Evolutionary conservation across 2,888 invertebrate genomes (phyloP).

Genomic region (Phengaris arion): DNA sequence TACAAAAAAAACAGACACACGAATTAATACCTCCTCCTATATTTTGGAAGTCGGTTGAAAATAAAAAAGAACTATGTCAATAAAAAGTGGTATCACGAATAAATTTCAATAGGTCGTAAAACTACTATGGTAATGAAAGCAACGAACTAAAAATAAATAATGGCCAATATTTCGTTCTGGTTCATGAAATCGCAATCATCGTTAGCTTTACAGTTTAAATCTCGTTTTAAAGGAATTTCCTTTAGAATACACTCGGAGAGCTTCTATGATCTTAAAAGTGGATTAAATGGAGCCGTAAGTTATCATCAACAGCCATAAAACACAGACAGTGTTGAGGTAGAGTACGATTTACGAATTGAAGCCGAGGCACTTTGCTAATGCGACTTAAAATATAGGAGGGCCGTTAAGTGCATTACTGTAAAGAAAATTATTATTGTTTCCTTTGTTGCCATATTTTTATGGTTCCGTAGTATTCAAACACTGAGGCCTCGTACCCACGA

Average conservation of each 20-base stretch:
- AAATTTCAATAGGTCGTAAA: constrained; percentile 32
- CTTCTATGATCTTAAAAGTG: constrained; percentile 42
- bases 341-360: constrained; percentile 44
- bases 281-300: constrained; percentile 46
- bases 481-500: no score
- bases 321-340: constrained; percentile 45
- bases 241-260: constrained; percentile 39
- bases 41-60: not conserved
- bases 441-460: constrained; percentile 24
- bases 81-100: constrained; percentile 24
- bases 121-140: constrained; percentile 34
- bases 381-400: constrained; percentile 39
- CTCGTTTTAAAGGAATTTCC: constrained; percentile 36
- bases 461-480: no score
- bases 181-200: constrained; percentile 35
- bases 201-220: constrained; percentile 35
- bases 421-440: constrained; percentile 36
- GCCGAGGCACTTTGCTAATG: constrained; percentile 39
- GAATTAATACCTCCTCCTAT: no score
- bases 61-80: constrained; percentile 25
- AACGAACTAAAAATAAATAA: constrained; percentile 35
- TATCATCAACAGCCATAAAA: constrained; percentile 47
- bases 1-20: not conserved
- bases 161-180: constrained; percentile 34
- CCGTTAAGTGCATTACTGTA: constrained; percentile 39